A percentile compares a stretch with the other conserved stretches of the same genome.
These are phyloP conservation scores for Hypsopygia costalis DNA, from an alignment of 2,888 invertebrate species.

Conservation along the genomic window DNA sequence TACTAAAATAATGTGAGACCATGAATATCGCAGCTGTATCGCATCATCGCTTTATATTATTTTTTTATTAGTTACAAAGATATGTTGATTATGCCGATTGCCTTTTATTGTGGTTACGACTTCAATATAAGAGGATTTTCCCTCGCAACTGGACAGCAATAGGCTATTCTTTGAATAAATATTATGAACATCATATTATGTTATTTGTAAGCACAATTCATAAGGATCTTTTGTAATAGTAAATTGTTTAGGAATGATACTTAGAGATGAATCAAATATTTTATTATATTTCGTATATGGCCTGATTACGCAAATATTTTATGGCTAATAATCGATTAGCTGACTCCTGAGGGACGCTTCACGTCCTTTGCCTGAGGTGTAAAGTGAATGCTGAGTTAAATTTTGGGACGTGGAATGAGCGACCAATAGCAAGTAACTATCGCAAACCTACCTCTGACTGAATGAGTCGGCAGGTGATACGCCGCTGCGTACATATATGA, in stretches of 20 bases:
- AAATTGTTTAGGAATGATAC: neutral
- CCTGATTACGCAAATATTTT: too few species aligned
- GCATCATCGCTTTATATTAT: conserved; percentile 4
- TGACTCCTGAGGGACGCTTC: too few species aligned
- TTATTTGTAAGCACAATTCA: neutral
- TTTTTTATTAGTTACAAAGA: conserved; percentile 7
- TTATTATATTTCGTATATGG: too few species aligned
- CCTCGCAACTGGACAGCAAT: neutral
- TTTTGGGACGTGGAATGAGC: too few species aligned
- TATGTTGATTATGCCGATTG: conserved; percentile 9
- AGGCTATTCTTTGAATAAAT: conserved; percentile 6
- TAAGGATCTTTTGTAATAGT: neutral
- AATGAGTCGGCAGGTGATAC: too few species aligned
- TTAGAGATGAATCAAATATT: too few species aligned
- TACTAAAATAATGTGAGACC: neutral
- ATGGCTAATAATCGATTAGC: too few species aligned
- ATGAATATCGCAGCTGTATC: neutral
- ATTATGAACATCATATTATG: neutral
- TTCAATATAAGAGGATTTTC: conserved; percentile 7
- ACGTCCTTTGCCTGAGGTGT: too few species aligned
- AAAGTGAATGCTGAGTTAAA: too few species aligned
- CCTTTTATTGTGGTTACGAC: conserved; percentile 7
- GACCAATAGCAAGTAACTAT: too few species aligned
- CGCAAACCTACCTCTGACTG: too few species aligned
- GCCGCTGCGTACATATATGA: too few species aligned